Base-by-base conservation (phyloP, 2,888 invertebrate genomes). In the Beris chalybata region DNA sequence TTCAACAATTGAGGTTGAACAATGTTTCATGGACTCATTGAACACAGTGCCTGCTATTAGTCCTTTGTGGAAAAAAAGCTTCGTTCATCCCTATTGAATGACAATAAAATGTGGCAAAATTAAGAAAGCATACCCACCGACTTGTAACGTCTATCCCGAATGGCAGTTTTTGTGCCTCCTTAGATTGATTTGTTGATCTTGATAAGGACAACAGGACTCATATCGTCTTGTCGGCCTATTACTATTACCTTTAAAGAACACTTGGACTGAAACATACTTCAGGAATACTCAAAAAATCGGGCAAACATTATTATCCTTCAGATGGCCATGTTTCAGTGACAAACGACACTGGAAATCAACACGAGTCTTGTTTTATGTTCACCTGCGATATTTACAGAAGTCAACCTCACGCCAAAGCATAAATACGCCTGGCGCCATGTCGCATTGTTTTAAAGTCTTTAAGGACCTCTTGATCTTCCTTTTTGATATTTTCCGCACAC, bases 401-500 rank as follows among this genome's bases (percentile, higher is more conserved):
- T 47, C 59, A 55, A 65, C 58, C 58, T 67, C 56, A 56, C 58
- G 59, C 59, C 67, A 59, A 56, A 32, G 47, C 64, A 64, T 58
- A 61, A 52, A 61, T 29, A 59, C 58, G 55, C 48, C 45, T 57
- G 67, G 67, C 67, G 67, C 67, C 67, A 54, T 29, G 45, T 55
- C 64, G 64, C 64, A 65, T 67, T 67, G 67, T 67, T 58, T 67
- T 67, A 67, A 59, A 54, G 54, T 52, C 58, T 38, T 61, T 32
- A 61, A 61, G 61, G 47, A 47, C 15, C 61, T 38, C 22, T 47
- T 50, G 52, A 48, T 68, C 59, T 69, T 64, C 66, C 68, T 64
- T 67, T 67, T 67, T 59, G 65, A 65, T 65, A 48, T 70, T 70
- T 70, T 66, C 48, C 13, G 69, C 64, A 68, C 61, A 66, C 65